These are phyloP conservation scores for Empidonax traillii DNA, from an alignment of 2,113 vertebrate species.

Conservation along the genomic window DNA sequence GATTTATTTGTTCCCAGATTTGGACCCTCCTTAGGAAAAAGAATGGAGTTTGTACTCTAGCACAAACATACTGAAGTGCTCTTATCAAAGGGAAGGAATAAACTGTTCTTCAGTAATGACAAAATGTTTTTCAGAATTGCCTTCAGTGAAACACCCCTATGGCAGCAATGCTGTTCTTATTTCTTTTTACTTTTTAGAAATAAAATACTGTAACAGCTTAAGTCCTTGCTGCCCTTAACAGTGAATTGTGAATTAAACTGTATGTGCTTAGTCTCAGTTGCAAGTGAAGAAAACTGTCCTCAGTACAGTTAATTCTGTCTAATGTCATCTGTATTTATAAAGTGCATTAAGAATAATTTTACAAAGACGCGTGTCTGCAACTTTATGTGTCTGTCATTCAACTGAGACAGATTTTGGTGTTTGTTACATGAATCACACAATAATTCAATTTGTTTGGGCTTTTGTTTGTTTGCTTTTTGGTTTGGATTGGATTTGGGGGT, in stretches of 20 bases:
- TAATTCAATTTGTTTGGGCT: neutral
- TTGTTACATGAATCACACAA: neutral
- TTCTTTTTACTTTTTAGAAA: neutral
- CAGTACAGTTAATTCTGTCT: neutral
- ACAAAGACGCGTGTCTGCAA: neutral
- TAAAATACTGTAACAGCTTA: neutral
- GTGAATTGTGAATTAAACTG: neutral
- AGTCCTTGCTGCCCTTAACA: neutral
- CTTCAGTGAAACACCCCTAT: accelerated
- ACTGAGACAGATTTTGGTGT: neutral
- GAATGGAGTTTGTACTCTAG: neutral
- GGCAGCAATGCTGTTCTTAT: accelerated
- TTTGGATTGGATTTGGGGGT: too few species aligned
- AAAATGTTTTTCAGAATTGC: neutral
- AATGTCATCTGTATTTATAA: neutral
- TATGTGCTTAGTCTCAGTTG: neutral
- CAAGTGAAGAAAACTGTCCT: neutral
- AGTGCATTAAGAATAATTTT: neutral
- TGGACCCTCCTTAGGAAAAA: neutral
- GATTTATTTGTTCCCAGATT: neutral
- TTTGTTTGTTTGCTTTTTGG: neutral
- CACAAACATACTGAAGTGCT: neutral
- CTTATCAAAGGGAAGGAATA: neutral
- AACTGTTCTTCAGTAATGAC: neutral
- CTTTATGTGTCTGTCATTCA: neutral